Conservation (phyloP, 2,113 vertebrate genomes). For the Cephalopholis sonnerati region DNA sequence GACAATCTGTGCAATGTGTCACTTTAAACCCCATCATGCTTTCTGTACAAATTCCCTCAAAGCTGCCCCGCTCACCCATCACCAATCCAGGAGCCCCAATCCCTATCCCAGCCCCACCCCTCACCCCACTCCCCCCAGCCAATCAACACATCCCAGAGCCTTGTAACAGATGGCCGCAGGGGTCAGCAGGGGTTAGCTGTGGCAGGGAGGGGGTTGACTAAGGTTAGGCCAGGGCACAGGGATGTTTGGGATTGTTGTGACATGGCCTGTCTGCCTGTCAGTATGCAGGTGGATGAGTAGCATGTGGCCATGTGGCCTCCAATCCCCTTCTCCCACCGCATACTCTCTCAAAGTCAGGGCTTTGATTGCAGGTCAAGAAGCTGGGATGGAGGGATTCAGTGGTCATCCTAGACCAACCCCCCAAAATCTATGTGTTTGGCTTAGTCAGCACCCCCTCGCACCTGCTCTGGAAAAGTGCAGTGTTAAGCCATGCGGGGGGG, state of each 20-base stretch:
- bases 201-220: slow-evolving; percentile 53
- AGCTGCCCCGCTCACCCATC: slow-evolving; percentile 26
- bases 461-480: slow-evolving; percentile 69
- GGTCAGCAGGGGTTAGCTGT: slow-evolving; percentile 69
- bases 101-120: not conserved
- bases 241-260: slow-evolving; percentile 83
- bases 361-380: slow-evolving; percentile 72
- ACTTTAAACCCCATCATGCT: slow-evolving; percentile 19
- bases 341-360: slow-evolving; percentile 52
- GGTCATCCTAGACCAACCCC: slow-evolving; percentile 51
- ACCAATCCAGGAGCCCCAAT: slow-evolving; percentile 29
- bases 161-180: slow-evolving; percentile 79
- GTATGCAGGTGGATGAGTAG: slow-evolving; percentile 78
- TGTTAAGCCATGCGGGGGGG: slow-evolving; percentile 15
- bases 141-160: slow-evolving; percentile 68
- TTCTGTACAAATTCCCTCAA: slow-evolving; percentile 27
- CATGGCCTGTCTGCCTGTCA: slow-evolving; percentile 75
- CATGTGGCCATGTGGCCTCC: slow-evolving; percentile 61
- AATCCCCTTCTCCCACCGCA: slow-evolving; percentile 23
- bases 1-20: not conserved
- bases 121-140: slow-evolving; percentile 41
- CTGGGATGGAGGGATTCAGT: slow-evolving; percentile 53
- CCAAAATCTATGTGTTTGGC: slow-evolving; percentile 38
- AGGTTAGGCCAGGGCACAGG: slow-evolving; percentile 72
- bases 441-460: slow-evolving; percentile 71